phyloP scores from a whole-genome alignment of 2,113 vertebrate genomes.

The Silurus meridionalis region DNA sequence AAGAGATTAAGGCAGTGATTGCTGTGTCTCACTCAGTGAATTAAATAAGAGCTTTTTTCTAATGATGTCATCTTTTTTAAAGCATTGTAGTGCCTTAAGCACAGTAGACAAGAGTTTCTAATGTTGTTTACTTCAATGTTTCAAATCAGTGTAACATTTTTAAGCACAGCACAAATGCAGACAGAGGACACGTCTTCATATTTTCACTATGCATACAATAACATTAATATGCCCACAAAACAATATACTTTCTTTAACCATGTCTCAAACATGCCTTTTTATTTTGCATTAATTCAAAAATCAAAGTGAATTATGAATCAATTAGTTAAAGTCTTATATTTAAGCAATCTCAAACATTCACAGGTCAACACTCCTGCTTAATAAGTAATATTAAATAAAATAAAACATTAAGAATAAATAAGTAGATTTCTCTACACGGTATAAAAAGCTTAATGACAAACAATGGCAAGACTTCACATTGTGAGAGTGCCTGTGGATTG shows the following conservation, averaged over 20 bases:
- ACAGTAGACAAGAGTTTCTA: background rate
- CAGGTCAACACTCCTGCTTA: background rate
- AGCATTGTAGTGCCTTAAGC: background rate
- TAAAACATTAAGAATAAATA: background rate
- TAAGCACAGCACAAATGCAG: too few relatives aligned
- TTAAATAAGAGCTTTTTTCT: constrained; percentile 31
- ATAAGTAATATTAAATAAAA: too few relatives aligned
- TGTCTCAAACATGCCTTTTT: background rate
- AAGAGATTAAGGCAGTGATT: constrained; percentile 72
- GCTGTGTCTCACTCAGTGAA: constrained; percentile 54
- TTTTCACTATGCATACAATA: background rate
- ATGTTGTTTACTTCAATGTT: too few relatives aligned
- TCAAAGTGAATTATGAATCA: background rate
- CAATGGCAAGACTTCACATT: background rate
- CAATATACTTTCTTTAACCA: background rate
- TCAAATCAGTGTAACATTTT: too few relatives aligned
- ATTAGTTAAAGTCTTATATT: background rate
- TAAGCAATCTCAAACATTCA: background rate
- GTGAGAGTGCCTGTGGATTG: background rate
- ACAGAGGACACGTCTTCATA: background rate
- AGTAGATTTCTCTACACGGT: background rate
- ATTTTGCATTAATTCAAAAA: background rate
- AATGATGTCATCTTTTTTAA: constrained; percentile 25
- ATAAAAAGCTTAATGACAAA: background rate
- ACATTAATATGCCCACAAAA: background rate